Evolutionary conservation across 2,797 vertebrate species (phyloP).

Genomic region (Apogon talboti): DNA sequence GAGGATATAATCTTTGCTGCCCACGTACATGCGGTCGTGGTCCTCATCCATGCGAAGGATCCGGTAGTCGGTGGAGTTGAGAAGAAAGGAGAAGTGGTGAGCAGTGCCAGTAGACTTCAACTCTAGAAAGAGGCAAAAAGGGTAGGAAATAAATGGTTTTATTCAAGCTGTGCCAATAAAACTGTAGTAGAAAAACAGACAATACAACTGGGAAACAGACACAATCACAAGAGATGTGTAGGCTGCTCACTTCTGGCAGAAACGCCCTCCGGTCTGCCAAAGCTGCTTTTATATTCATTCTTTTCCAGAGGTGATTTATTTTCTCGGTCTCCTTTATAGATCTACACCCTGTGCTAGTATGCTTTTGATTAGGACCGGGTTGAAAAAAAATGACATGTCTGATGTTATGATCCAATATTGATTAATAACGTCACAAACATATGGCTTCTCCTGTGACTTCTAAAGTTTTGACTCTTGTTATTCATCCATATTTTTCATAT

Average conservation of each 20-base stretch:
- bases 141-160: conserved; percentile 48
- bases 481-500: too few species aligned
- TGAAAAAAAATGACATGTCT: too few species aligned
- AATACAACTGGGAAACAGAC: conserved; percentile 49
- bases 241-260: conserved; percentile 41
- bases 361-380: too few species aligned
- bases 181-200: conserved; percentile 34
- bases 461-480: too few species aligned
- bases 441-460: too few species aligned
- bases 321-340: conserved; percentile 27
- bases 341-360: not conserved
- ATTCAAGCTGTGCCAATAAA: conserved; percentile 30
- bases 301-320: conserved; percentile 21
- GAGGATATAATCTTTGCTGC: conserved; percentile 98
- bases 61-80: conserved; percentile 97
- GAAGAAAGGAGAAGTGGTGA: conserved; percentile 97
- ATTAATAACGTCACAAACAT: too few species aligned
- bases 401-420: too few species aligned
- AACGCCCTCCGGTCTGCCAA: conserved; percentile 28
- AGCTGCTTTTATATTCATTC: conserved; percentile 13
- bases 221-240: conserved; percentile 45
- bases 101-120: conserved; percentile 94
- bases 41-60: conserved; percentile 98
- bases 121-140: conserved; percentile 78
- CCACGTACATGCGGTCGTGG: conserved; percentile 99